Evolutionary conservation across 2,113 vertebrate genomes (phyloP).

Genomic region (Erpornis zantholeuca): DNA sequence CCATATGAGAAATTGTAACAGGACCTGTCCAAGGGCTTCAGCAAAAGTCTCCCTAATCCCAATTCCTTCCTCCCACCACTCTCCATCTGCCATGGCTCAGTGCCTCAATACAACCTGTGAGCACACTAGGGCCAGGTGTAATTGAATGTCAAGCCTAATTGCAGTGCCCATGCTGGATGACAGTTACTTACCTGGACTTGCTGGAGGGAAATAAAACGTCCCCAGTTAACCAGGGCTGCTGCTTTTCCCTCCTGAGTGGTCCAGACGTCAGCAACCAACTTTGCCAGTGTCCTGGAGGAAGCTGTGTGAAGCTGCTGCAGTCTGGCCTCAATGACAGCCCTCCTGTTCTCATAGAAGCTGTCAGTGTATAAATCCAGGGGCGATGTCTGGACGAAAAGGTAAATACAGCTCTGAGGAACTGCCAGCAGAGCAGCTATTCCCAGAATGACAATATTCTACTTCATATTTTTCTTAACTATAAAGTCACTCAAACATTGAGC

Average conservation of each 20-base stretch:
- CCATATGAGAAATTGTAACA: not conserved
- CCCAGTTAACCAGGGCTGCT: constrained; percentile 86
- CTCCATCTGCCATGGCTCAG: not conserved
- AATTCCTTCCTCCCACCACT: not conserved
- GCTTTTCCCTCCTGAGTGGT: constrained; percentile 80
- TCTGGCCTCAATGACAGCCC: constrained; percentile 74
- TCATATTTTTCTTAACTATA: not conserved
- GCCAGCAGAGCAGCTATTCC: not conserved
- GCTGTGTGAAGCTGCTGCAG: constrained; percentile 76
- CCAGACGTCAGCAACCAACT: constrained; percentile 81
- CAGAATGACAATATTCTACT: not conserved
- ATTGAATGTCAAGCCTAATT: not conserved
- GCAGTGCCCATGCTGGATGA: not conserved
- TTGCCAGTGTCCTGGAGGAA: constrained; percentile 70
- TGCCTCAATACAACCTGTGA: not conserved
- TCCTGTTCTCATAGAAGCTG: constrained; percentile 87
- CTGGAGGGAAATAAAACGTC: constrained; percentile 85
- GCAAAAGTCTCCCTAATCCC: not conserved
- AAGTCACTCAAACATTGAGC: not conserved
- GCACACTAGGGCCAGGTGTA: accelerated
- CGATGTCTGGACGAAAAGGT: constrained; percentile 67
- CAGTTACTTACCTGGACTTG: constrained; percentile 84
- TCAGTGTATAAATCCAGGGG: constrained; percentile 93
- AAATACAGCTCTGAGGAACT: not conserved
- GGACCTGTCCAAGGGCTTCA: no score